A percentile compares a stretch with the other conserved stretches of the same genome.
These are phyloP conservation scores for Glaucopsyche alexis DNA, from an alignment of 2,888 invertebrate species.

Conservation along the genomic window DNA sequence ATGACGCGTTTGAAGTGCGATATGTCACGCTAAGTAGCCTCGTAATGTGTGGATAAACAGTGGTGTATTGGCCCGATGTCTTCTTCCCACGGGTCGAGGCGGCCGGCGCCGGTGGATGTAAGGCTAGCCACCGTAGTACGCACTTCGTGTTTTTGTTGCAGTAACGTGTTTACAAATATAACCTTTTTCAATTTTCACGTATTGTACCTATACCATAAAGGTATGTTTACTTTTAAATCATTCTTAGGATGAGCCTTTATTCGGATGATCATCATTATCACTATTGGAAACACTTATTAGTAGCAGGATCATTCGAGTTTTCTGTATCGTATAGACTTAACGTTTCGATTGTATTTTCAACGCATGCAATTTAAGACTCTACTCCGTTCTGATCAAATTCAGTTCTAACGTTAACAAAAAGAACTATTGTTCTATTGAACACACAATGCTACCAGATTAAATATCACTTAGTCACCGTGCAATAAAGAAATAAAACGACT, in stretches of 20 bases:
- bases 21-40: constrained; percentile 47
- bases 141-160: constrained; percentile 25
- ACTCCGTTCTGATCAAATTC: too few relatives aligned
- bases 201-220: constrained; percentile 18
- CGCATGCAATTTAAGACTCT: background rate
- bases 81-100: constrained; percentile 44
- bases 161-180: constrained; percentile 25
- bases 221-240: constrained; percentile 16
- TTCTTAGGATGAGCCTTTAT: constrained; percentile 4
- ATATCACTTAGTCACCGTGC: too few relatives aligned
- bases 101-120: constrained; percentile 43
- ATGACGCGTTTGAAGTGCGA: constrained; percentile 44
- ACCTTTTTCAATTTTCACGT: constrained; percentile 22
- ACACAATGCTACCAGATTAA: too few relatives aligned
- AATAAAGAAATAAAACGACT: too few relatives aligned
- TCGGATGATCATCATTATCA: constrained; percentile 5
- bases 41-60: constrained; percentile 49
- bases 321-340: background rate
- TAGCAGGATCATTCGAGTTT: background rate
- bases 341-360: background rate
- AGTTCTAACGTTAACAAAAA: too few relatives aligned
- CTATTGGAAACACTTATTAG: constrained; percentile 1
- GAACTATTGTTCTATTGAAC: too few relatives aligned
- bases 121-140: constrained; percentile 33
- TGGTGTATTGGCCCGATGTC: constrained; percentile 42